A percentile compares a stretch with the other conserved stretches of the same genome.
Conservation (phyloP, 1,140 invertebrate genomes). For the Caenorhabditis latens region DNA sequence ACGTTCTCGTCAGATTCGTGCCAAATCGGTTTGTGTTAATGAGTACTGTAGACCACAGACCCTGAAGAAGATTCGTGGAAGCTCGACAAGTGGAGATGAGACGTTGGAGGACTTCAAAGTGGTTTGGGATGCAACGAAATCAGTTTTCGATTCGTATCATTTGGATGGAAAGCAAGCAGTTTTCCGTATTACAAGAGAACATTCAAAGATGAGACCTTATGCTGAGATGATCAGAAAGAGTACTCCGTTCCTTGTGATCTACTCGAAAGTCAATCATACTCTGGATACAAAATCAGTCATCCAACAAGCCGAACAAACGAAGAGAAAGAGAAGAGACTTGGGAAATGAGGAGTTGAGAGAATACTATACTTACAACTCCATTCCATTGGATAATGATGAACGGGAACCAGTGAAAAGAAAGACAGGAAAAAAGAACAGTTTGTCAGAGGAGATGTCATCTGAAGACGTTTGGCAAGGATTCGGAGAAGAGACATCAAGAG, state of each 20-base stretch:
- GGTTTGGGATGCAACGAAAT: constrained; percentile 55
- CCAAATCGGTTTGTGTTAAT: constrained; percentile 47
- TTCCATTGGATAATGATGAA: constrained; percentile 51
- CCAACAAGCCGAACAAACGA: constrained; percentile 24
- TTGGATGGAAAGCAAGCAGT: constrained; percentile 54
- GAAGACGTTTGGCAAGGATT: constrained; percentile 61
- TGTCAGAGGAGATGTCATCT: constrained; percentile 27
- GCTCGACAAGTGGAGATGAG: constrained; percentile 5
- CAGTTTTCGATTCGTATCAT: constrained; percentile 51
- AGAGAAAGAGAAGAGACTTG: constrained; percentile 58
- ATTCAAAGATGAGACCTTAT: constrained; percentile 59
- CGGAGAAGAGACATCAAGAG: constrained; percentile 31
- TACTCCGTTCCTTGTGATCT: constrained; percentile 57
- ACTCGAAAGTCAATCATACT: constrained; percentile 54
- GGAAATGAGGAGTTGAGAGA: background rate
- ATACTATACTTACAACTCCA: constrained; percentile 28
- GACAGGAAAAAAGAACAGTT: constrained; percentile 28
- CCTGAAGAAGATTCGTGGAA: constrained; percentile 30
- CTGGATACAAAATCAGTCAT: constrained; percentile 43
- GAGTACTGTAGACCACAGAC: constrained; percentile 53
- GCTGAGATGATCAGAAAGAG: constrained; percentile 59
- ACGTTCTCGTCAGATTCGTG: constrained; percentile 32
- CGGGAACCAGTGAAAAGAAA: constrained; percentile 3
- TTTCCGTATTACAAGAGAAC: constrained; percentile 49
- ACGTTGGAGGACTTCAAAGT: constrained; percentile 26